Evolutionary conservation across 2,888 invertebrate species (phyloP).

Genomic region (Azorinus chamasolen): DNA sequence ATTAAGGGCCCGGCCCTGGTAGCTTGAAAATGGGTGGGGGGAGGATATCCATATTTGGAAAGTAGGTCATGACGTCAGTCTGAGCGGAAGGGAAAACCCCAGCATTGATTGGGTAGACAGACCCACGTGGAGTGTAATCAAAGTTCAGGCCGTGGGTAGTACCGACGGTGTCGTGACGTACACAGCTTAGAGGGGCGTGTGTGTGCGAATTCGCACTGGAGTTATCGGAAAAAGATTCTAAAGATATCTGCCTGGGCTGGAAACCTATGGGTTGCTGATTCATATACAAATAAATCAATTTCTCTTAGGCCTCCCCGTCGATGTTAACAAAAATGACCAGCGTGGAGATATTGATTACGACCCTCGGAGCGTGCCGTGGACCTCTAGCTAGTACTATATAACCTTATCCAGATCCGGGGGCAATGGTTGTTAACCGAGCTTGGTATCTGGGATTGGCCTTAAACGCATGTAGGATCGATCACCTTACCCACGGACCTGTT

Average conservation of each 20-base stretch:
- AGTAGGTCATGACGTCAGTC: slow-evolving; percentile 67
- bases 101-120: slow-evolving; percentile 76
- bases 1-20: slow-evolving; percentile 69
- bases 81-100: slow-evolving; percentile 68
- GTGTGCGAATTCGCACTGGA: slow-evolving; percentile 1
- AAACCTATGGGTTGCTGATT: too few relatives aligned
- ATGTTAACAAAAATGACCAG: too few relatives aligned
- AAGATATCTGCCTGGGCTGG: too few relatives aligned
- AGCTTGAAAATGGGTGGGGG: slow-evolving; percentile 75
- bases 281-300: too few relatives aligned
- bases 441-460: slow-evolving; percentile 1
- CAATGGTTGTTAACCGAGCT: slow-evolving; percentile 44
- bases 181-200: slow-evolving; percentile 55
- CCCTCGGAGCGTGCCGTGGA: too few relatives aligned
- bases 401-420: slow-evolving; percentile 40
- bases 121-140: slow-evolving; percentile 75
- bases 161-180: slow-evolving; percentile 71
- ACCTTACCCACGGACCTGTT: too few relatives aligned
- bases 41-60: slow-evolving; percentile 78
- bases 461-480: too few relatives aligned
- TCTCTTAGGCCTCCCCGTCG: too few relatives aligned
- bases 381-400: too few relatives aligned
- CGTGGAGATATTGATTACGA: too few relatives aligned
- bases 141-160: slow-evolving; percentile 72
- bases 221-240: too few relatives aligned